Evolutionary conservation across 2,888 invertebrate genomes (phyloP).

Genomic region (Yponomeuta cagnagella): DNA sequence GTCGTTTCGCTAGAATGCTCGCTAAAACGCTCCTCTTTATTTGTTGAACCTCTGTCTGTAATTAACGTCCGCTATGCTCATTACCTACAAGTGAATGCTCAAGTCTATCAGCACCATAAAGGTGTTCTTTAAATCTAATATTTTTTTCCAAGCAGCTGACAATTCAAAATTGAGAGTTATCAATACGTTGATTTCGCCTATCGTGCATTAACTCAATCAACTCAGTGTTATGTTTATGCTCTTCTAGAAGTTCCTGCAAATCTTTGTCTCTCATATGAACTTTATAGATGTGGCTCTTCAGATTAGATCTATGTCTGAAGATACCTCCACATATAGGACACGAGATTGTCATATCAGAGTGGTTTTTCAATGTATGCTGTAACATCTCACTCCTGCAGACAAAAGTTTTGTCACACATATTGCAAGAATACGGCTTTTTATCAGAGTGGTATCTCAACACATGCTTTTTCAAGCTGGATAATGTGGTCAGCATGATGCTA

Average conservation of each 20-base stretch:
- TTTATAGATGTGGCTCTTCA: constrained; percentile 2
- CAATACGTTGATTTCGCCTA: not conserved
- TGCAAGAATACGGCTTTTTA: not conserved
- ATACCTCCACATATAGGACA: not conserved
- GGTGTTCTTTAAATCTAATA: not conserved
- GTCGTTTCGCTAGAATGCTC: no score
- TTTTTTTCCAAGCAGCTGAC: not conserved
- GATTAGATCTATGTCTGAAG: not conserved
- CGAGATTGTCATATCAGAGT: not conserved
- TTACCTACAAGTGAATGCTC: no score
- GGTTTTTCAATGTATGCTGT: not conserved
- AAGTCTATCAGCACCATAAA: no score
- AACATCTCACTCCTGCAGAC: not conserved
- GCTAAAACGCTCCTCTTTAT: no score
- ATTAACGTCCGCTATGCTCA: no score
- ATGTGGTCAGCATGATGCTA: not conserved
- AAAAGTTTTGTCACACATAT: constrained; percentile 3
- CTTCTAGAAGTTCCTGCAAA: not conserved
- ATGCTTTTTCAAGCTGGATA: constrained; percentile 6
- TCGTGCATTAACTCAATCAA: constrained; percentile 2
- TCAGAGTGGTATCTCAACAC: not conserved
- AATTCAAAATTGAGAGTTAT: not conserved
- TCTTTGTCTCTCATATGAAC: constrained; percentile 6
- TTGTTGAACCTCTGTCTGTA: no score
- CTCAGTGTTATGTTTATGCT: constrained; percentile 4